Percentiles rank a stretch among this genome's conserved stretches.
Conservation (phyloP, 2,113 vertebrate species). For the Ceratotherium simum region DNA sequence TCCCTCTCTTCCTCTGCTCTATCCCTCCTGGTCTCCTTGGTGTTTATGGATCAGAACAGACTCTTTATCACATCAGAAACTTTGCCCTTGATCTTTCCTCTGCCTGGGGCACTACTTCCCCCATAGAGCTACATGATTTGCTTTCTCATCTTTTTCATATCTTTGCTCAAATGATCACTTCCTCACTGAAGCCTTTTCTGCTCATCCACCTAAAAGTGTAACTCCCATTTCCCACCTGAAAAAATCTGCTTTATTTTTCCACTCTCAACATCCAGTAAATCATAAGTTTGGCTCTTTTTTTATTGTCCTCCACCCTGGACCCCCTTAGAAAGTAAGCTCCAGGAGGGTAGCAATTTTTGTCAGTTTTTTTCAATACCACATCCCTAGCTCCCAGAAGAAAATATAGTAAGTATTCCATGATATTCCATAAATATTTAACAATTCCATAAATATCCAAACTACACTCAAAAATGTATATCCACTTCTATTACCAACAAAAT, state of each 20-base stretch:
- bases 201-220: background rate
- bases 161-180: constrained; percentile 20
- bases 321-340: background rate
- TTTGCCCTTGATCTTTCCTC: background rate
- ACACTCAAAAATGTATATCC: background rate
- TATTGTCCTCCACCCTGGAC: background rate
- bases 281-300: background rate
- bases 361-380: background rate
- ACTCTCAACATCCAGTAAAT: background rate
- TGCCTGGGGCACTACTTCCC: background rate
- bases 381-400: background rate
- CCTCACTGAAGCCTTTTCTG: background rate
- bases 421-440: background rate
- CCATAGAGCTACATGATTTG: background rate
- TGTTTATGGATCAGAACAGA: background rate
- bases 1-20: background rate
- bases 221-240: background rate
- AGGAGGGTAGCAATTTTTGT: background rate
- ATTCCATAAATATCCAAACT: background rate
- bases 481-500: constrained; percentile 20
- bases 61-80: background rate
- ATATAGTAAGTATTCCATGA: background rate
- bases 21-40: background rate
- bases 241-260: background rate
- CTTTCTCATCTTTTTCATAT: background rate